phyloP scores from a whole-genome alignment of 37 sponge, comb jelly and placozoan genomes.

The Bolinopsis microptera region DNA sequence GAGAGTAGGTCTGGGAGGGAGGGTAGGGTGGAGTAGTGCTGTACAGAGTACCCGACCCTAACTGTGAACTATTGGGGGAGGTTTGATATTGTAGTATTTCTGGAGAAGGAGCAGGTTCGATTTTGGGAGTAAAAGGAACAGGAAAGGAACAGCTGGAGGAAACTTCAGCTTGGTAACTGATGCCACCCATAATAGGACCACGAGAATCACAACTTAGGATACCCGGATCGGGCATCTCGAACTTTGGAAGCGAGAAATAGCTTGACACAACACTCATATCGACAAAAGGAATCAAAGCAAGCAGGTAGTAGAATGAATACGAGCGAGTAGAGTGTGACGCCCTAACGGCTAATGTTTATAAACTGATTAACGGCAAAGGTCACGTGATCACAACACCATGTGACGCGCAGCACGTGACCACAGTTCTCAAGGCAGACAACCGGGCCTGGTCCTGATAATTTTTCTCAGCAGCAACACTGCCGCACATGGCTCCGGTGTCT shows the following conservation, averaged over 20 bases:
- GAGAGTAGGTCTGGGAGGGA: not conserved
- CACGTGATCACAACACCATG: not conserved
- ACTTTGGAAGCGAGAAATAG: not conserved
- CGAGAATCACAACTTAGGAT: not conserved
- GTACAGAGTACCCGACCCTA: not conserved
- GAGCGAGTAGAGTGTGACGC: not conserved
- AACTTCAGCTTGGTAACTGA: not conserved
- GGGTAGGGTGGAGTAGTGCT: not conserved
- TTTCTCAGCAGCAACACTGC: not conserved
- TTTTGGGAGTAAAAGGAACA: not conserved
- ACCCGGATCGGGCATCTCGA: not conserved
- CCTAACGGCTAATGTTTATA: constrained; percentile 60
- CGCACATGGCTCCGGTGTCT: not conserved
- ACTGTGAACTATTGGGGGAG: not conserved
- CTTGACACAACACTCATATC: not conserved
- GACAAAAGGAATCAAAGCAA: constrained; percentile 1
- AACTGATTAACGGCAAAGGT: constrained; percentile 29
- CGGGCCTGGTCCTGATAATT: not conserved
- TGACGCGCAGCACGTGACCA: constrained; percentile 20
- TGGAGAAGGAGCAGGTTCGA: not conserved
- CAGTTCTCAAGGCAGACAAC: not conserved
- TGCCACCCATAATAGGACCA: not conserved
- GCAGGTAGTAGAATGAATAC: constrained; percentile 52
- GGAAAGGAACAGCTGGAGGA: not conserved
- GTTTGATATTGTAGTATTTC: not conserved